Evolutionary conservation across 2,113 vertebrate genomes (phyloP).

Genomic region (Gadus macrocephalus): DNA sequence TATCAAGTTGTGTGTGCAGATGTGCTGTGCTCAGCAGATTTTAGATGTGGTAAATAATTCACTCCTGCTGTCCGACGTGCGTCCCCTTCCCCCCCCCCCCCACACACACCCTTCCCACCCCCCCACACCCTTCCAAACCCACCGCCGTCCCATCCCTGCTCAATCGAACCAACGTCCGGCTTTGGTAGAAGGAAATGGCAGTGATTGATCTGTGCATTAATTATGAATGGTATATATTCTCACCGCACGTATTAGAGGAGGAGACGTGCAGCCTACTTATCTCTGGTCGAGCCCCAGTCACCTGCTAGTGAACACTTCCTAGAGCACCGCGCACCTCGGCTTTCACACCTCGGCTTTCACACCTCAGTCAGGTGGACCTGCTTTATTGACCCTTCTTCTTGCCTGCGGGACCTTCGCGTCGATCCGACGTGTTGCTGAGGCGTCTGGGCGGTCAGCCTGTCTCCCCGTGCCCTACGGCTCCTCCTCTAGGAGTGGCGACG

Average conservation of each 20-base stretch:
- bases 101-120: background rate
- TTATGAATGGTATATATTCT: slow-evolving; percentile 39
- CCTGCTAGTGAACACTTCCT: slow-evolving; percentile 5
- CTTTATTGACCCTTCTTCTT: too few relatives aligned
- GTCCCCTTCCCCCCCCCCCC: slow-evolving; percentile 4
- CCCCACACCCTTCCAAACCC: background rate
- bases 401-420: too few relatives aligned
- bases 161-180: slow-evolving; percentile 21
- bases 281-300: background rate
- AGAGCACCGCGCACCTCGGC: background rate
- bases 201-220: slow-evolving; percentile 45
- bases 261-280: slow-evolving; percentile 3
- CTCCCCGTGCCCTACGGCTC: too few relatives aligned
- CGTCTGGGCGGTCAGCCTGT: too few relatives aligned
- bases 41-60: slow-evolving; percentile 73
- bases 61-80: slow-evolving; percentile 51
- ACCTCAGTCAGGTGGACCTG: too few relatives aligned
- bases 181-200: slow-evolving; percentile 27
- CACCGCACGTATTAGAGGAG: slow-evolving; percentile 9
- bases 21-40: slow-evolving; percentile 70
- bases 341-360: too few relatives aligned
- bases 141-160: slow-evolving; percentile 6
- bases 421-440: too few relatives aligned
- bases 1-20: slow-evolving; percentile 16
- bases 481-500: too few relatives aligned